These are phyloP conservation scores for Miichthys miiuy DNA, from an alignment of 2,797 vertebrate species.

Conservation along the genomic window DNA sequence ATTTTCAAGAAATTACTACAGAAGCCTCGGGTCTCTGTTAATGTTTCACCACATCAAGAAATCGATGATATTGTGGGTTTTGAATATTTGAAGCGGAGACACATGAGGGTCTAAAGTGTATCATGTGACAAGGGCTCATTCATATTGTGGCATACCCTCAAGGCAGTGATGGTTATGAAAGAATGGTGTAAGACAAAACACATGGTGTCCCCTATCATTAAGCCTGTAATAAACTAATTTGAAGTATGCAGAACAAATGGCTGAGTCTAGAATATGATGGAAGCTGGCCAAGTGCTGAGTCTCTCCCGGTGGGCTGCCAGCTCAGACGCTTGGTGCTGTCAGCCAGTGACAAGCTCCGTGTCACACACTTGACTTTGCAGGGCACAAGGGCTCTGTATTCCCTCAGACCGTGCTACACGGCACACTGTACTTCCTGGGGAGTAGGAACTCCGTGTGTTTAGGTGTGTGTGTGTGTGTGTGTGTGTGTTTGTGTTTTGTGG, in stretches of 20 bases:
- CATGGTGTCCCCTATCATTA: background rate
- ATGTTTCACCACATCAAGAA: slow-evolving; percentile 25
- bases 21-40: slow-evolving; percentile 1
- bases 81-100: background rate
- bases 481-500: slow-evolving; percentile 22
- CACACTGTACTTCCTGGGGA: slow-evolving; percentile 41
- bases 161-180: background rate
- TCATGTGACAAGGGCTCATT: background rate
- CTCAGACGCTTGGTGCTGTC: slow-evolving; percentile 64
- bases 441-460: background rate
- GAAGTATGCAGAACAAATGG: slow-evolving; percentile 38
- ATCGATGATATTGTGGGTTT: background rate
- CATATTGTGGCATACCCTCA: background rate
- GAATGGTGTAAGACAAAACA: background rate
- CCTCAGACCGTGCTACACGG: background rate
- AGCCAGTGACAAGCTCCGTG: slow-evolving; percentile 75
- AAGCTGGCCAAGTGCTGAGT: slow-evolving; percentile 53
- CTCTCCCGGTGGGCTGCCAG: slow-evolving; percentile 33
- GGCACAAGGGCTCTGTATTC: slow-evolving; percentile 41
- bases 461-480: slow-evolving; percentile 22
- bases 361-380: slow-evolving; percentile 55
- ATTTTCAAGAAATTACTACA: slow-evolving; percentile 9
- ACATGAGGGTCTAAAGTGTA: background rate
- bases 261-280: slow-evolving; percentile 12
- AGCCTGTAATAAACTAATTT: background rate